Evolutionary conservation across 2,888 invertebrate species (phyloP), one percentile per base, ranked within the genome.

Genomic region (Zaprionus obscuricornis): DNA sequence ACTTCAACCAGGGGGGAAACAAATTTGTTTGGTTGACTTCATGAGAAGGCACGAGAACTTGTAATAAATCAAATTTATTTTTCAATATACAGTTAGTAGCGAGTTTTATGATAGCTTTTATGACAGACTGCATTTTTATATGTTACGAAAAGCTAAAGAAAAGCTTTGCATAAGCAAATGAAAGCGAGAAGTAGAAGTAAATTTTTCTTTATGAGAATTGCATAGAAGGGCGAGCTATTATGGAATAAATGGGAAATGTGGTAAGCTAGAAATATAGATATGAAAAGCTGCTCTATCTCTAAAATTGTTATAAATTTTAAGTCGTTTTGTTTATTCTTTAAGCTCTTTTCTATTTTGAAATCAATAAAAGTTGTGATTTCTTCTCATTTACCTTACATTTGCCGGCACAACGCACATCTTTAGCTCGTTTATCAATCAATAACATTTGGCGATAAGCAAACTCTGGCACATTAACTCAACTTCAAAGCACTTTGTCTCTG

Each of bases 401-500:
- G n/a, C n/a, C n/a, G n/a, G n/a, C n/a, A n/a, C n/a, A n/a, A n/a
- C n/a, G 50, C 31, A 10, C 11, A n/a, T 43, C 27, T 36, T 29
- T 34, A 31, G 52, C 69, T 62, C 69, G 75, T 75, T 82, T 78
- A 75, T 75, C 77, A 78, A 82, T 82, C 82, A 82, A 82, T 82
- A 78, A 75, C 78, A 59, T 49, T 77, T 82, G 7, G 5, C 22
- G 4, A 71, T 68, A 60, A 62, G 56, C 37, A 56, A 36, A 42
- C 65, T 46, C 66, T 46, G 37, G 34, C 39, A 43, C 64, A 64
- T 70, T 64, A 71, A 45, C 64, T 49, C 45, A 62, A 72, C 77
- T 75, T 78, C 75, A 82, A 78, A 82, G 77, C 65, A 75, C 82
- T 82, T 75, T 39, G 69, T 77, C 78, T 66, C 60, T 77, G 81